Percentiles rank a stretch among this genome's conserved stretches.
These are phyloP conservation scores for Daktulosphaira vitifoliae DNA, from an alignment of 1,140 invertebrate species.

Conservation along the genomic window DNA sequence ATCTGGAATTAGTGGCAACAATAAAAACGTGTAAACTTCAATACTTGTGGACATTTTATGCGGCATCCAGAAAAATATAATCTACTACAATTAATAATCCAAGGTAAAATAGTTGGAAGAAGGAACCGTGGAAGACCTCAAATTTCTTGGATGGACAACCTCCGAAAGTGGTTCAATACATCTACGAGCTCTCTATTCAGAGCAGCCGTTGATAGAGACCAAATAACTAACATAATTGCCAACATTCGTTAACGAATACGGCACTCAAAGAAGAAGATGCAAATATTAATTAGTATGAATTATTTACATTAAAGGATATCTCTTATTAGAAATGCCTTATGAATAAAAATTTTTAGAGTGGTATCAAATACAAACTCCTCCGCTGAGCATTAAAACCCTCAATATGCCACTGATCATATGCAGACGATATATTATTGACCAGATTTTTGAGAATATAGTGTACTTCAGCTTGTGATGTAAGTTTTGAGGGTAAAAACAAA, in stretches of 20 bases:
- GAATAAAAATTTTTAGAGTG: no score
- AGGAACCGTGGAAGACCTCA: slow-evolving; percentile 20
- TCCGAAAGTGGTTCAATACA: slow-evolving; percentile 14
- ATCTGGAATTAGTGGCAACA: slow-evolving; percentile 11
- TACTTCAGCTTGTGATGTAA: no score
- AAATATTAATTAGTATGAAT: no score
- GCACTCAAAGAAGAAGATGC: not conserved
- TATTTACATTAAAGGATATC: no score
- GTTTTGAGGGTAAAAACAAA: no score
- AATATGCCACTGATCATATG: no score
- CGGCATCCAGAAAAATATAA: slow-evolving; percentile 15
- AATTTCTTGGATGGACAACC: slow-evolving; percentile 20
- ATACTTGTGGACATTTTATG: slow-evolving; percentile 25
- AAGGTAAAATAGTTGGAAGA: slow-evolving; percentile 25
- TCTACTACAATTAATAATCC: slow-evolving; percentile 14
- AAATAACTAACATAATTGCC: not conserved
- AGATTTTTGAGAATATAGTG: no score
- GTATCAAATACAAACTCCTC: no score
- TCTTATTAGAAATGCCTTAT: no score
- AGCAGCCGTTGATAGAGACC: not conserved
- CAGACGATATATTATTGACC: no score
- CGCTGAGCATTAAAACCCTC: no score
- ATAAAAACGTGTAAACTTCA: slow-evolving; percentile 15
- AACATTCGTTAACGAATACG: no score
- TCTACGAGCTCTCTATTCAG: not conserved